phyloP scores from a whole-genome alignment of 1,140 invertebrate species.

The Gryllus bimaculatus region DNA sequence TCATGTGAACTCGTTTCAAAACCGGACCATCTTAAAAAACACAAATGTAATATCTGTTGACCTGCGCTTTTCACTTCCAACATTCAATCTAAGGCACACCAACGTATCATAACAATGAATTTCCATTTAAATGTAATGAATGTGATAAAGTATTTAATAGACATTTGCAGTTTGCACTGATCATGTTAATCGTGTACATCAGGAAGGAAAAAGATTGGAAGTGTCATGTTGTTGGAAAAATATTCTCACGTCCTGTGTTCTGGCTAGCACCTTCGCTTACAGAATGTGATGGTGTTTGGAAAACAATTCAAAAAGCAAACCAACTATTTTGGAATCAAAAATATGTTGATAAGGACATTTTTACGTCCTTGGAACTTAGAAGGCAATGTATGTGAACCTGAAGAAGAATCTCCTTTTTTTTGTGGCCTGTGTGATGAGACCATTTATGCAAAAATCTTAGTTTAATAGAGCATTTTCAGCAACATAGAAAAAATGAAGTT shows the following conservation, averaged over 20 bases:
- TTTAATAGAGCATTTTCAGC: too few relatives aligned
- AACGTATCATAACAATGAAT: background rate
- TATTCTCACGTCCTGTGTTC: background rate
- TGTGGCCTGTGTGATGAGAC: background rate
- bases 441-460: background rate
- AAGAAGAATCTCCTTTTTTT: background rate
- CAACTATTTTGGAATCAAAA: background rate
- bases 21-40: background rate
- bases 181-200: background rate
- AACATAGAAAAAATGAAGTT: too few relatives aligned
- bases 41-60: background rate
- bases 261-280: background rate
- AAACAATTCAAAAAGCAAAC: background rate
- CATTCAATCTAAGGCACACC: background rate
- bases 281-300: background rate
- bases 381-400: background rate
- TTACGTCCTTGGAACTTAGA: background rate
- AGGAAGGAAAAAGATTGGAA: background rate
- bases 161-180: background rate
- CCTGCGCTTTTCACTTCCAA: background rate
- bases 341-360: background rate
- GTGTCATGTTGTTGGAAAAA: background rate
- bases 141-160: background rate
- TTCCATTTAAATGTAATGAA: background rate
- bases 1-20: background rate